Percentiles rank a stretch among this genome's conserved stretches.
Conservation (phyloP, 2,113 vertebrate species). For the Eudyptes chrysolophus region DNA sequence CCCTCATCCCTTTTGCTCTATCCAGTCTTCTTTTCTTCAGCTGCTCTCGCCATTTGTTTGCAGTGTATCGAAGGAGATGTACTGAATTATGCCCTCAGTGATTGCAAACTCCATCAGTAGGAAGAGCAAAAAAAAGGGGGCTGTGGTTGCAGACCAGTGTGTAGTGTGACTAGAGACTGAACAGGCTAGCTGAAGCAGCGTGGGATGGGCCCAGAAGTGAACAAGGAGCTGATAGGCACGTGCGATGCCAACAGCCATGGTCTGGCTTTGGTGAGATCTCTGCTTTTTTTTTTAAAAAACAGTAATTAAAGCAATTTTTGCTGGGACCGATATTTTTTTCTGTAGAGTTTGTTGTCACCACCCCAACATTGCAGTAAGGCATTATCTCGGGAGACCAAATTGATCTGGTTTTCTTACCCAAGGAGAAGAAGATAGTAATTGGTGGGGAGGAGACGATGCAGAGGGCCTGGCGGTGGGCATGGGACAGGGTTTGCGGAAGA, state of each 20-base stretch:
- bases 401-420: not conserved
- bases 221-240: not conserved
- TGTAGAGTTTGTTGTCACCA: not conserved
- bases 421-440: not conserved
- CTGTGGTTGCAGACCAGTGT: not conserved
- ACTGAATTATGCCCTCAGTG: not conserved
- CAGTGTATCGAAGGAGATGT: not conserved
- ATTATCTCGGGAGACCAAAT: not conserved
- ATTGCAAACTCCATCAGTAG: not conserved
- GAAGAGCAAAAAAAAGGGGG: not conserved
- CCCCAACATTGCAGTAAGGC: rapidly evolving
- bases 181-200: not conserved
- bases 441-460: not conserved
- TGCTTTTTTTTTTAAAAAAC: not conserved
- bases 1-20: not conserved
- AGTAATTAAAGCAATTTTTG: not conserved
- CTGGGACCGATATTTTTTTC: not conserved
- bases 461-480: rapidly evolving
- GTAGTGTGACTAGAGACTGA: not conserved
- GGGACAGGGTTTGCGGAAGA: not conserved
- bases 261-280: not conserved
- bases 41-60: not conserved
- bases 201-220: not conserved
- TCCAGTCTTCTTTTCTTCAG: not conserved
- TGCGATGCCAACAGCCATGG: not conserved